Base-by-base conservation (phyloP, 1,140 invertebrate genomes). In the Ephestia elutella region DNA sequence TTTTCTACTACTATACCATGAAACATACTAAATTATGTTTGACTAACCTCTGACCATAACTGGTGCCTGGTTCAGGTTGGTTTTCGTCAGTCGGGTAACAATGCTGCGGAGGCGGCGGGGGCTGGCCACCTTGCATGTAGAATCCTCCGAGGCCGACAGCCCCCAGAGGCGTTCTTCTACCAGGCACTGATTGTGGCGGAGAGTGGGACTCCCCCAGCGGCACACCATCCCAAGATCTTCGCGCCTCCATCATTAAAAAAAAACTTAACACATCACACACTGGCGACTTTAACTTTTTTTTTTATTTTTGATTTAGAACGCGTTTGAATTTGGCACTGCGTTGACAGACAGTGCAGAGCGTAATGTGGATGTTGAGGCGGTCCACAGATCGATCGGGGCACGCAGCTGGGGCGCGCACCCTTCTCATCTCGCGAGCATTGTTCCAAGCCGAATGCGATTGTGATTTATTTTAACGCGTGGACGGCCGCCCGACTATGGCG, bases 141-240 rank as follows among this genome's bases (percentile, higher is more conserved):
- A 95, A 95, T 13, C 94, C 94, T 18, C 94, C 94, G 5, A 96
- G 89, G 11, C 94, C 94, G 5, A 96, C 94, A n/a, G 94, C 92
- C 7, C 95, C 94, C 53, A 96, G 77, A 17, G 95, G 95, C 59
- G 95, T 96, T 63, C 95, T 90, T 63, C 94, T 79, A 18, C 93
- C 94, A n/a, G 93, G 93, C 59, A 93, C 91, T 73, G 86, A 91
- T 70, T 89, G 90, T 59, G 89, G 90, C 74, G 87, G 90, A 60
- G 91, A 91, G 49, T 90, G 88, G 0, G 91, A 89, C 63, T 84
- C 88, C 54, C 80, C 81, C 75, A 85, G 57, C 64, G 82, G 81
- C 71, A 84, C 76, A 44, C 82, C 80, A 74, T 87, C 87, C 86
- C 87, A 87, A 65, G 66, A 66, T 70, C 83, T 80, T 72, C 85